Evolutionary conservation across 2,888 invertebrate genomes (phyloP), one percentile per base, ranked within the genome.

Genomic region (Dryocosmus kuriphilus): DNA sequence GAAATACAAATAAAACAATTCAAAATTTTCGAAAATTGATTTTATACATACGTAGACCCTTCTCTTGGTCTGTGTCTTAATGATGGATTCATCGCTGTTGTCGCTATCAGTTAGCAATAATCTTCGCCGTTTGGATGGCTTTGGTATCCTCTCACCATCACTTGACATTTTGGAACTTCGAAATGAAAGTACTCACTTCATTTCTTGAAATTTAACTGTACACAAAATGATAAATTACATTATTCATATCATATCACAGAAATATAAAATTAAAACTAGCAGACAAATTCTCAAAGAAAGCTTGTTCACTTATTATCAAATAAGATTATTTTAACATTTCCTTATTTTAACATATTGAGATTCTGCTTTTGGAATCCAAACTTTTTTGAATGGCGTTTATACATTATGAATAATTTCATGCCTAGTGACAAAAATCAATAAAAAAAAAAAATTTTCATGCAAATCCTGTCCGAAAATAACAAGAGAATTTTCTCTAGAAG

Each of bases 31-130:
- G 19, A 74, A 9, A 38, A 5, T 41, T 41, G 5, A 9, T 51
- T 51, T 38, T 57, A 76, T 81, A 87, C 89, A 32, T 87, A 91
- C 90, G 85, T 85, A 81, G 76, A 86, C 81, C 76, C 85, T 88
- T 76, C 86, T 87, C 77, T 85, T 90, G 60, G 88, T 84, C 77
- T 82, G 86, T n/a, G 81, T 84, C 76, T 81, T 82, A 27, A 90
- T 80, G 61, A 85, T 77, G n/a, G 89, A 88, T 76, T 88, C 90
- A 77, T 90, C 87, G 74, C 90, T 91, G 78, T 87, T 89, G 11
- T 91, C 90, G 78, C 87, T 90, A 61, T 90, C 90, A 8, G 86
- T 86, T 62, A 86, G 80, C 62, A 89, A 78, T 77, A 85, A 77
- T 77, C 86, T 87, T 41, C 83, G 86, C 75, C 89, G 85, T 75